Evolutionary conservation across 2,888 invertebrate genomes (phyloP), one percentile per base, ranked within the genome.

Genomic region (Phytoseiulus persimilis): DNA sequence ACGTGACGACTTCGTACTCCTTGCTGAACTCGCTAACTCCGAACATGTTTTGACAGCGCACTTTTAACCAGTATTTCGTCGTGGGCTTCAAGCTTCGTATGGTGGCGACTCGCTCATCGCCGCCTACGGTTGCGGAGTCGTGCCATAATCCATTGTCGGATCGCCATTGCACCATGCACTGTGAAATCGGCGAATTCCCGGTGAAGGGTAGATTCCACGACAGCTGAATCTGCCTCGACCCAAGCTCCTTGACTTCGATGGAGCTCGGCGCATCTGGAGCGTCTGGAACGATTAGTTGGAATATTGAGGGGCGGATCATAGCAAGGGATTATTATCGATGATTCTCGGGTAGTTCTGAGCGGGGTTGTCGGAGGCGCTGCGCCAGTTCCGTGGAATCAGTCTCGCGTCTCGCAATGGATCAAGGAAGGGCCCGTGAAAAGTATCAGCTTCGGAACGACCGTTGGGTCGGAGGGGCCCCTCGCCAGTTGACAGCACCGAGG

Each of bases 11-110:
- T 45, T 87, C 87, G 87, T 87, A 32, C 33, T 87, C 87, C 2
- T 97, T 97, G 0, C 98, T 98, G 0, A 97, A 96, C 91, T 96
- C 96, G 46, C 98, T 97, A n/a, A 95, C 95, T 90, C 98, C 98
- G 91, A 98, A 95, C 93, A 96, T 96, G 92, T 98, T 98, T 93
- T 97, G 96, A 90, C 97, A 97, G 0, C 97, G 96, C 92, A 98
- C 96, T 91, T 97, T 94, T 91, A 98, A 95, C 92, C 98, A 97
- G 92, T 98, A 98, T 0, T 96, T 96, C 0, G 97, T 97, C 65
- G 97, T 96, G 39, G 97, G 97, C 91, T 96, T 94, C 14, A 97
- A 94, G 92, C 96, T 96, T 92, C 91, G 90, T 83, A 92, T 83
- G 3, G 91, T 90, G 91, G 1, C 90, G 87, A 5, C 90, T 90